Percentiles rank a stretch among this genome's conserved stretches.
Evolutionary conservation across 2,888 invertebrate species (phyloP).

Genomic region (Euplagia quadripunctaria): DNA sequence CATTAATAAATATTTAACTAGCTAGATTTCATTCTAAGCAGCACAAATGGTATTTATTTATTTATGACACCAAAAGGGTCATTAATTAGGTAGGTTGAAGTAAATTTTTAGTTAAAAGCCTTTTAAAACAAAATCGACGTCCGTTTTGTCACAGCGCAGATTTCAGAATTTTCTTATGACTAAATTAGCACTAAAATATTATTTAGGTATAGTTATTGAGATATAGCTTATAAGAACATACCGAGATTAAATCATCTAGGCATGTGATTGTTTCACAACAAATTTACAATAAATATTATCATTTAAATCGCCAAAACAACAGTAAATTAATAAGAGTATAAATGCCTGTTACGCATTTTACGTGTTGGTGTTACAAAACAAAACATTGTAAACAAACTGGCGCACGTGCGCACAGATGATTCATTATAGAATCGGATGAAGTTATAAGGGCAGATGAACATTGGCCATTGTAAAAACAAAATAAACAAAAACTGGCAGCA

Average conservation of each 20-base stretch:
- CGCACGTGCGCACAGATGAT: constrained; percentile 74
- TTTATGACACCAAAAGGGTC: not conserved
- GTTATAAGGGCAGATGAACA: constrained; percentile 63
- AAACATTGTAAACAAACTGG: constrained; percentile 78
- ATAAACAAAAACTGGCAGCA: not conserved
- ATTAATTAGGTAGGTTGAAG: not conserved
- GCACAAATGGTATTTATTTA: not conserved
- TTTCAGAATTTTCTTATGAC: not conserved
- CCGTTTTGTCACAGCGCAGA: not conserved
- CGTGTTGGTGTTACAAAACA: constrained; percentile 72
- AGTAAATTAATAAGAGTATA: constrained; percentile 63
- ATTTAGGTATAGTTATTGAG: not conserved
- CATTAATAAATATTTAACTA: not conserved
- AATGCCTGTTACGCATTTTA: constrained; percentile 68
- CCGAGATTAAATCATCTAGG: not conserved
- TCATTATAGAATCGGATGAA: constrained; percentile 64
- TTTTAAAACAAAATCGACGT: not conserved
- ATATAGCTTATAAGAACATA: not conserved
- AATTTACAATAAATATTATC: constrained; percentile 52
- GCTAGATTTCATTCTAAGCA: not conserved
- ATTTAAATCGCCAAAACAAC: constrained; percentile 58
- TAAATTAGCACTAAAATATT: not conserved
- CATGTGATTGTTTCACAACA: constrained; percentile 33
- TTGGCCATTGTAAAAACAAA: constrained; percentile 50
- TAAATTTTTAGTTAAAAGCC: not conserved